A percentile compares a stretch with the other conserved stretches of the same genome.
Conservation (phyloP, 35 echinoderm and acorn worm genomes). For the Hemicentrotus pulcherrimus region DNA sequence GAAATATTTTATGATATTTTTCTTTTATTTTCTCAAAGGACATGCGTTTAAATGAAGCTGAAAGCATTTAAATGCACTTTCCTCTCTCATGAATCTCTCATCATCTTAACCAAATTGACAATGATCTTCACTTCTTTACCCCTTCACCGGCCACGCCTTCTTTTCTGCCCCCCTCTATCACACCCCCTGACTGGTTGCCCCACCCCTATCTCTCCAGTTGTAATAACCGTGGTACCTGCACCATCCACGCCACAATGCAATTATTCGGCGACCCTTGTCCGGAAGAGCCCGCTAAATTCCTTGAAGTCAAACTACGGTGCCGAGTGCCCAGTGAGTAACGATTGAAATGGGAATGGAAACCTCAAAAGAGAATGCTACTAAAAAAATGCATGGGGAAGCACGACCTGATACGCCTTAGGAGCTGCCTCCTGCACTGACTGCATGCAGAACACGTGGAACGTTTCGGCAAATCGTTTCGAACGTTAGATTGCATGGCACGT, state of each 20-base stretch:
- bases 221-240: conserved; percentile 60
- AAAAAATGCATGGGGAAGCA: not conserved
- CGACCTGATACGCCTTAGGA: no score
- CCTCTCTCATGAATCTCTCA: not conserved
- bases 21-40: not conserved
- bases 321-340: conserved; percentile 54
- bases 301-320: conserved; percentile 79
- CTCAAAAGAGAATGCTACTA: not conserved
- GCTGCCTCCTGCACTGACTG: not conserved
- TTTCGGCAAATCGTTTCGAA: not conserved
- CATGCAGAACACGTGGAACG: not conserved
- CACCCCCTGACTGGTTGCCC: not conserved
- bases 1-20: not conserved
- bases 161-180: conserved; percentile 7
- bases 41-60: not conserved
- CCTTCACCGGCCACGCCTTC: not conserved
- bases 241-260: conserved; percentile 76
- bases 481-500: not conserved
- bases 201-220: conserved; percentile 73
- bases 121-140: conserved; percentile 35
- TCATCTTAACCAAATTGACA: not conserved
- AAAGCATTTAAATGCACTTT: not conserved
- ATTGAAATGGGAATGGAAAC: not conserved
- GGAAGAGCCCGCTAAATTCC: conserved; percentile 70
- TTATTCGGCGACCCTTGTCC: conserved; percentile 90